Base-by-base conservation (phyloP, 2,888 invertebrate species). In the Drosophila colorata region DNA sequence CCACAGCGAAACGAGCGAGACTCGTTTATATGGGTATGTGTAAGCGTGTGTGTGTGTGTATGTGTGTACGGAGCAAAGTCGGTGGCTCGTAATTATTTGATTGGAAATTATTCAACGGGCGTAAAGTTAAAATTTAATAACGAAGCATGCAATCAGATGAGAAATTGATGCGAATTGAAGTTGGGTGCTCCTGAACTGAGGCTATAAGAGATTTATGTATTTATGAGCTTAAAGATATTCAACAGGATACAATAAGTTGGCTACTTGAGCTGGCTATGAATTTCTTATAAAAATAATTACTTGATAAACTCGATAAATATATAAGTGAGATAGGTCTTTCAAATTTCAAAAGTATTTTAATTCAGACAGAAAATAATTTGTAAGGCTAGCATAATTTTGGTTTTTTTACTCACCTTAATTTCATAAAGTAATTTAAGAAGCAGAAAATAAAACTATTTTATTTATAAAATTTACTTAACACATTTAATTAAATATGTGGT, bases 31-130 rank as follows among this genome's bases (percentile, higher is more conserved):
- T 28, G 9, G 28, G 9, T 8, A 14, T 23, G 6, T 46, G n/a
- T 20, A 11, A 0, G 11, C 35, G 33, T 16, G 18, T 18, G 60
- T n/a, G 66, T 41, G 53, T 31, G 61, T 43, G 44, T 37, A 28
- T 49, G 52, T 41, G 56, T 49, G 53, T 43, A 41, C 28, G 56
- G 43, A 37, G 49, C 57, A 59, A 64, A 76, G 48, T 76, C 77
- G 60, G 44, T 78, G 67, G 70, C 59, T 69, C 61, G 78, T 80
- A 80, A 83, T 80, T 83, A 84, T 80, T 80, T 80, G 78, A 80
- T 80, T 83, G 80, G 78, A 74, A 83, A 80, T 80, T 77, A 80
- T 83, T 80, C 80, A 80, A 76, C 65, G 69, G 59, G 72, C 69
- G 69, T 76, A 69, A 82, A 69, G 77, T 79, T 64, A 69, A 79